Evolutionary conservation across 2,888 invertebrate genomes (phyloP), one percentile per base, ranked within the genome.

Genomic region (Lissocephala sabroskyi): DNA sequence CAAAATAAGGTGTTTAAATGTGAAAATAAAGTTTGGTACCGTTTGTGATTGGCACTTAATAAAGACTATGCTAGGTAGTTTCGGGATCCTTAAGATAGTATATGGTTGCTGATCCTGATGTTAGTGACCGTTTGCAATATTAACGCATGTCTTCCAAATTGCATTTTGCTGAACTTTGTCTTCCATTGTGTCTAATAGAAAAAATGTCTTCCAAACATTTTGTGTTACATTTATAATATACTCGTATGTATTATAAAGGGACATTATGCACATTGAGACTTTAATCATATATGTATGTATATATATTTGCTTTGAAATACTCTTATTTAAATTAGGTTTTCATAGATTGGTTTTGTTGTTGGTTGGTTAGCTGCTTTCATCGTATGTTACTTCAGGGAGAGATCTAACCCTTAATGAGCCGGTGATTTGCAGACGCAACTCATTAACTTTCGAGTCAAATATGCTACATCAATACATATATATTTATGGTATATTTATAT

Each of bases 101-200:
- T n/a, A n/a, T n/a, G n/a, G 45, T 62, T 52, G 62, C 67, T 49
- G 46, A 28, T 6, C n/a, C 11, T 49, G 66, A 52, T 63, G 55
- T 61, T 74, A n/a, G n/a, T n/a, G n/a, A n/a, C 19, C 41, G 28
- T 32, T 52, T 43, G 59, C 65, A 59, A 11, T n/a, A 63, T 63
- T 52, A 64, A 75, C 66, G 60, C 67, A 73, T 80, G 80, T 79
- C 80, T 81, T 79, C 81, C 79, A 81, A 77, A 76, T 71, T 65
- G 60, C 62, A 65, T 67, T 58, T 70, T 65, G 70, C 64, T 65
- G 59, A 70, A 64, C 61, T 7, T 58, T 59, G 59, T 68, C 53
- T 61, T 63, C 42, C 37, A 50, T 48, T 51, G 35, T 45, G 52
- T 49, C 52, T 59, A 59, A 52, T n/a, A n/a, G 48, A 50, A 60